Conservation (phyloP, 2,113 vertebrate species). For the Cathartes aura region DNA sequence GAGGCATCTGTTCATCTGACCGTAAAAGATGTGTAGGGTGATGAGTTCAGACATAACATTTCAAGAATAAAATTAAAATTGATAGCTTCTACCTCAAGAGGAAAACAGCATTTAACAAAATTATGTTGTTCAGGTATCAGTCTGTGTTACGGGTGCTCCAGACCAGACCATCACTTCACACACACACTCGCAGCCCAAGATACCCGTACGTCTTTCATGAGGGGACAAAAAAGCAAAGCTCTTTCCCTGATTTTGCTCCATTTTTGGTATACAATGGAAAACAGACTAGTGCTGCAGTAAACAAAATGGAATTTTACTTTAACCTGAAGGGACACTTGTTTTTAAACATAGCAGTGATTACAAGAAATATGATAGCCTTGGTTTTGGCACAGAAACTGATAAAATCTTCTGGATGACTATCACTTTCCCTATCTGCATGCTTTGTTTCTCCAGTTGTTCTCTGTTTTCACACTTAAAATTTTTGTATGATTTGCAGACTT, state of each 20-base stretch:
- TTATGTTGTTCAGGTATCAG: neutral
- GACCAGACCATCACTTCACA: neutral
- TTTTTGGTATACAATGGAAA: neutral
- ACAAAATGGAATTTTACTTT: neutral
- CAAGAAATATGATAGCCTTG: neutral
- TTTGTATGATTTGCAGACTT: neutral
- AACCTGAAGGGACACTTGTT: neutral
- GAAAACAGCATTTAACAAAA: neutral
- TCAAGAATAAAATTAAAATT: neutral
- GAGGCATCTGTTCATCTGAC: neutral
- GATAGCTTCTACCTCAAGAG: neutral
- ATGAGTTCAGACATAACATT: neutral
- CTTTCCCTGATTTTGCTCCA: neutral
- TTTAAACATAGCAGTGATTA: neutral
- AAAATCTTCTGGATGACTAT: neutral
- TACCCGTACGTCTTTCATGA: rapidly evolving
- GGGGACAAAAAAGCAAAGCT: neutral
- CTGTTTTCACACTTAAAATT: neutral
- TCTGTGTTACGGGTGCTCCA: neutral
- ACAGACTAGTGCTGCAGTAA: neutral
- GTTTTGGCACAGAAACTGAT: neutral
- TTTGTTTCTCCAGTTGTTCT: neutral
- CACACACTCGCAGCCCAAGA: neutral
- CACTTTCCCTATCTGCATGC: neutral
- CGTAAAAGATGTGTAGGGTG: neutral